These are phyloP conservation scores for Pseudorasbora parva DNA, from an alignment of 2,113 vertebrate genomes.

Conservation along the genomic window DNA sequence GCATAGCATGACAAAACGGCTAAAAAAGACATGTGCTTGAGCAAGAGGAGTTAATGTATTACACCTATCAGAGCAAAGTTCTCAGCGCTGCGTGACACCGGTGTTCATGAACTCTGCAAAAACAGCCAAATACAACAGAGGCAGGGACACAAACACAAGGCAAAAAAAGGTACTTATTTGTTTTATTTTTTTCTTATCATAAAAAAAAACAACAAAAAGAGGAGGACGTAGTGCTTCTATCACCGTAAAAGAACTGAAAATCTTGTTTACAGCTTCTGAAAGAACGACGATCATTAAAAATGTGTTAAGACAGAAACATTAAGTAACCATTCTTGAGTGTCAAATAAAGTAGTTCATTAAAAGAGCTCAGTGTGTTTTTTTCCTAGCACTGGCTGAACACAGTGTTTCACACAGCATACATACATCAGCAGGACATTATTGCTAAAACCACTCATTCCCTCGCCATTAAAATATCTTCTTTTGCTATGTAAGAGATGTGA, in stretches of 20 bases:
- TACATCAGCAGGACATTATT: slow-evolving; percentile 49
- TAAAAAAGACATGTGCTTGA: background rate
- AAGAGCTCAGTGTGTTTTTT: slow-evolving; percentile 39
- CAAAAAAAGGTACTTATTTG: slow-evolving; percentile 62
- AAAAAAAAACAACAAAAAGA: slow-evolving; percentile 69
- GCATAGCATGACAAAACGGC: background rate
- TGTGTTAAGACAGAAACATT: slow-evolving; percentile 30
- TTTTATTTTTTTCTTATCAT: slow-evolving; percentile 73
- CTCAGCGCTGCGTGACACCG: background rate
- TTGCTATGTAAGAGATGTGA: slow-evolving; percentile 40
- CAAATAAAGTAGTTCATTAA: slow-evolving; percentile 58
- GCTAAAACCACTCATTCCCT: slow-evolving; percentile 47
- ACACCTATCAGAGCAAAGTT: slow-evolving; percentile 72
- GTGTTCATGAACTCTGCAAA: background rate
- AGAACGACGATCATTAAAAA: slow-evolving; percentile 51
- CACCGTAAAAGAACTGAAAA: slow-evolving; percentile 61
- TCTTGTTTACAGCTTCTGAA: slow-evolving; percentile 65
- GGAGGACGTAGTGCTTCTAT: slow-evolving; percentile 67
- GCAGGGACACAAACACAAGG: background rate
- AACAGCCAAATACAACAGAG: background rate
- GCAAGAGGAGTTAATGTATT: slow-evolving; percentile 70
- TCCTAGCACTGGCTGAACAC: slow-evolving; percentile 43
- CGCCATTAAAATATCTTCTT: slow-evolving; percentile 37
- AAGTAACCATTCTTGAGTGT: slow-evolving; percentile 55
- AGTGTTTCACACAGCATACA: slow-evolving; percentile 43